Percentiles rank a stretch among this genome's conserved stretches.
These are phyloP conservation scores for Drosophila truncata DNA, from an alignment of 1,140 invertebrate genomes.

Conservation along the genomic window DNA sequence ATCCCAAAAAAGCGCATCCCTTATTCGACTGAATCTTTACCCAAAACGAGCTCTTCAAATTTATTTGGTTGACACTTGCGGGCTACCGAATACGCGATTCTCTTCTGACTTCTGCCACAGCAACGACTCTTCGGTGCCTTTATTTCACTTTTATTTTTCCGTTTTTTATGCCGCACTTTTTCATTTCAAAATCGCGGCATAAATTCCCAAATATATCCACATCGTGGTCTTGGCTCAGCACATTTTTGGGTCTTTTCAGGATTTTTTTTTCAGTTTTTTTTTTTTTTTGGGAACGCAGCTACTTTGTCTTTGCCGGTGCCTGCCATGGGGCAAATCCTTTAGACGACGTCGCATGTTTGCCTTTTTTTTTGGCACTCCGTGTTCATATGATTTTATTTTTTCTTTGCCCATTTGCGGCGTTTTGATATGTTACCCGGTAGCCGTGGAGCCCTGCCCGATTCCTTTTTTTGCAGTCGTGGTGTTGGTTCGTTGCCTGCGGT, in stretches of 20 bases:
- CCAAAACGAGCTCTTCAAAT: slow-evolving; percentile 23
- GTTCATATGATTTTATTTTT: slow-evolving; percentile 74
- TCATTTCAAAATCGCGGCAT: slow-evolving; percentile 64
- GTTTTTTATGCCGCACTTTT: slow-evolving; percentile 32
- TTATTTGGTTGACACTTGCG: slow-evolving; percentile 49
- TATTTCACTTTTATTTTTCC: slow-evolving; percentile 60
- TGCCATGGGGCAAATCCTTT: slow-evolving; percentile 76
- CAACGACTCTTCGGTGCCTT: slow-evolving; percentile 37
- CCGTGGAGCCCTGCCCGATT: slow-evolving; percentile 37
- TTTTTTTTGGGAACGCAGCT: slow-evolving; percentile 42
- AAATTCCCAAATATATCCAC: slow-evolving; percentile 71
- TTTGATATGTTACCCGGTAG: slow-evolving; percentile 82
- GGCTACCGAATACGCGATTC: slow-evolving; percentile 55
- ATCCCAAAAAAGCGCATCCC: not conserved
- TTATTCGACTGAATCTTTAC: not conserved
- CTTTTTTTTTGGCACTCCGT: slow-evolving; percentile 69
- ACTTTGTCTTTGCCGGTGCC: slow-evolving; percentile 75
- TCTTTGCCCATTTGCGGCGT: slow-evolving; percentile 77
- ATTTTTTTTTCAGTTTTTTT: slow-evolving; percentile 2
- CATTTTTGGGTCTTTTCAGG: slow-evolving; percentile 42
- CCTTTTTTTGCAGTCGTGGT: slow-evolving; percentile 43
- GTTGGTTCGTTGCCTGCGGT: slow-evolving; percentile 65
- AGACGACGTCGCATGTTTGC: slow-evolving; percentile 76
- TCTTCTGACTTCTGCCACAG: slow-evolving; percentile 39
- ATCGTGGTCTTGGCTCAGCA: slow-evolving; percentile 33